Evolutionary conservation across 2,797 vertebrate genomes (phyloP).

Genomic region (Semotilus atromaculatus): DNA sequence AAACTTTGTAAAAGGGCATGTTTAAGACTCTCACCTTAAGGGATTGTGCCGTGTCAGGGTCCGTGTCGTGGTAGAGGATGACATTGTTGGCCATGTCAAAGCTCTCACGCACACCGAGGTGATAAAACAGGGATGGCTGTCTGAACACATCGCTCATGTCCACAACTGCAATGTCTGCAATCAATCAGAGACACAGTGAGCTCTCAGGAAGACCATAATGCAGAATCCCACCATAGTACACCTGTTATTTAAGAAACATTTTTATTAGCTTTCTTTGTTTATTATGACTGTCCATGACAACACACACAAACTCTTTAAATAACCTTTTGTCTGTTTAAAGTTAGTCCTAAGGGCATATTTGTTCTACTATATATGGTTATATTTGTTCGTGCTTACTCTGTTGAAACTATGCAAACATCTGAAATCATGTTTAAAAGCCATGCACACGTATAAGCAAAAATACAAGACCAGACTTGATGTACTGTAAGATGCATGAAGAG

Average conservation of each 20-base stretch:
- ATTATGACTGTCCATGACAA: background rate
- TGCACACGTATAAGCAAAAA: background rate
- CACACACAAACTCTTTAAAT: background rate
- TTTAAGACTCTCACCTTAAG: conserved; percentile 85
- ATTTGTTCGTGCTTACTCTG: conserved; percentile 29
- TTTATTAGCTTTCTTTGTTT: background rate
- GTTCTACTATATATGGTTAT: background rate
- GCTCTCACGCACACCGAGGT: conserved; percentile 94
- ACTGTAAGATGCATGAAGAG: background rate
- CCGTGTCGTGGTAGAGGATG: conserved; percentile 91
- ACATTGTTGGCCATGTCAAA: conserved; percentile 97
- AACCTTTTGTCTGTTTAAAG: background rate
- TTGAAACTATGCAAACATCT: background rate
- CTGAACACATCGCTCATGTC: conserved; percentile 94
- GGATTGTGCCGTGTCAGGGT: conserved; percentile 88
- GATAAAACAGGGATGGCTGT: conserved; percentile 93
- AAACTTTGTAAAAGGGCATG: background rate
- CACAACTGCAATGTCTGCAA: conserved; percentile 92
- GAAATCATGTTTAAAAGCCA: background rate
- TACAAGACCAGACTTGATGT: conserved; percentile 44
- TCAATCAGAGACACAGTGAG: conserved; percentile 32
- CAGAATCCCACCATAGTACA: background rate
- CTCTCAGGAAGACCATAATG: background rate
- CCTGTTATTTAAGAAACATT: background rate
- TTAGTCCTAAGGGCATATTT: conserved; percentile 1